Evolutionary conservation across 2,888 invertebrate genomes (phyloP).

Genomic region (Drosophila suboccidentalis): DNA sequence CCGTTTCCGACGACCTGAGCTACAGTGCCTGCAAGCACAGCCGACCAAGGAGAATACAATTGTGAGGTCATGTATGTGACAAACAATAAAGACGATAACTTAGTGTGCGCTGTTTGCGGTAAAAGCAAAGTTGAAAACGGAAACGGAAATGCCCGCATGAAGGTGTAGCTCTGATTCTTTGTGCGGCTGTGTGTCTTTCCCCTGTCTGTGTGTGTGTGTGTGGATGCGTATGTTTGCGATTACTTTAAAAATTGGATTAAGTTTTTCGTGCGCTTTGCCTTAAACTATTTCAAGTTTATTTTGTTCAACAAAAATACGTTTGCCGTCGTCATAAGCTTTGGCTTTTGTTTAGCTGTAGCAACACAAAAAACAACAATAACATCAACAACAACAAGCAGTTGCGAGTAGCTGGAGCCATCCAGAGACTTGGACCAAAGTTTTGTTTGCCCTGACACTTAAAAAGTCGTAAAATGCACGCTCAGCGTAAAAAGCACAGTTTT

Average conservation of each 20-base stretch:
- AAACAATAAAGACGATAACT: constrained; percentile 79
- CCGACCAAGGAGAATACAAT: constrained; percentile 56
- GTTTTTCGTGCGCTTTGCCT: constrained; percentile 54
- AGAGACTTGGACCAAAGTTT: constrained; percentile 59
- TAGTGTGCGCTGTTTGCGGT: constrained; percentile 39
- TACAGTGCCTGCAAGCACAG: constrained; percentile 20
- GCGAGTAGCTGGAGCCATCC: constrained; percentile 11
- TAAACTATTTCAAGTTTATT: constrained; percentile 68
- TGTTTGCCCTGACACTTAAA: constrained; percentile 75
- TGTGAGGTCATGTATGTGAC: constrained; percentile 78
- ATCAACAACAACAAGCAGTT: constrained; percentile 19
- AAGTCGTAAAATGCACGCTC: constrained; percentile 79
- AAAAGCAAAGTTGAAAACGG: constrained; percentile 34
- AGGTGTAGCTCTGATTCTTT: constrained; percentile 22
- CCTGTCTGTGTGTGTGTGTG: not conserved
- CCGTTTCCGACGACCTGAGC: constrained; percentile 71
- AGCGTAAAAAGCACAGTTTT: constrained; percentile 70
- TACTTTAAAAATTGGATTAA: constrained; percentile 67
- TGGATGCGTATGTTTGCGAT: constrained; percentile 9
- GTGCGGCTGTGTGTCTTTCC: constrained; percentile 4
- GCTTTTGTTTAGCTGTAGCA: constrained; percentile 48
- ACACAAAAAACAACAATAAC: constrained; percentile 13
- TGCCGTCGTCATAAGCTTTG: constrained; percentile 43
- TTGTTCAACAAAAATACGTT: constrained; percentile 63
- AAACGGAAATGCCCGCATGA: constrained; percentile 58